Conservation (phyloP, 92 coral and sea anemone genomes). For the Meandrina meandrites region DNA sequence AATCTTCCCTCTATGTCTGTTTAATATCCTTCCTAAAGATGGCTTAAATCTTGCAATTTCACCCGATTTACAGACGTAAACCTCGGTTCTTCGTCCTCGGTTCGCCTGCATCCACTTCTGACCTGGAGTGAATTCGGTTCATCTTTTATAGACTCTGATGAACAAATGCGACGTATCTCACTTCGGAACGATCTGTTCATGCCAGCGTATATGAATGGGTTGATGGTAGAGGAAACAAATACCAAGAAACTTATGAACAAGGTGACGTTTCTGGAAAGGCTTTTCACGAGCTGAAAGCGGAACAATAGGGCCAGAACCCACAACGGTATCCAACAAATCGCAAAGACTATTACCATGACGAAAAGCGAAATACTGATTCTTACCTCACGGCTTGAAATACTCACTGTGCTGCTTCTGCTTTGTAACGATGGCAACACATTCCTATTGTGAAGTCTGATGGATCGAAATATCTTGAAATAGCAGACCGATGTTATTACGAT, state of each 20-base stretch:
- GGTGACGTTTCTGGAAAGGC: conserved; percentile 23
- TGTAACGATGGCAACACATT: conserved; percentile 36
- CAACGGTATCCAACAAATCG: conserved; percentile 41
- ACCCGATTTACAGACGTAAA: background rate
- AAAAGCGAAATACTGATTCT: conserved; percentile 35
- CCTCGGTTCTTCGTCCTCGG: background rate
- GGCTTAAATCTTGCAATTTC: background rate
- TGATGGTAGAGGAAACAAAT: conserved; percentile 34
- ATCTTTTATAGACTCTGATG: background rate
- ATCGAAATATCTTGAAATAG: conserved; percentile 36
- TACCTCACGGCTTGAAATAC: conserved; percentile 34
- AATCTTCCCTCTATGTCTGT: too few relatives aligned
- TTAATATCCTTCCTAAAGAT: too few relatives aligned
- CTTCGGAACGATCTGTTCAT: conserved; percentile 37
- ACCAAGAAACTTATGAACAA: conserved; percentile 34
- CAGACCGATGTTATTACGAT: conserved; percentile 9
- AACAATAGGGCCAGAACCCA: conserved; percentile 40
- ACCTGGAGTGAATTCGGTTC: background rate
- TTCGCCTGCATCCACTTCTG: background rate
- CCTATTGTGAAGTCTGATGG: conserved; percentile 27
- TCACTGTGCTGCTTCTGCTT: background rate
- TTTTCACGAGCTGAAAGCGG: conserved; percentile 28
- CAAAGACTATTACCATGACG: conserved; percentile 39
- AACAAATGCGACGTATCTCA: conserved; percentile 10
- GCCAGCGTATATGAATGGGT: conserved; percentile 47